Percentiles rank a stretch among this genome's conserved stretches.
These are phyloP conservation scores for Toxostoma redivivum DNA, from an alignment of 2,113 vertebrate species.

Conservation along the genomic window DNA sequence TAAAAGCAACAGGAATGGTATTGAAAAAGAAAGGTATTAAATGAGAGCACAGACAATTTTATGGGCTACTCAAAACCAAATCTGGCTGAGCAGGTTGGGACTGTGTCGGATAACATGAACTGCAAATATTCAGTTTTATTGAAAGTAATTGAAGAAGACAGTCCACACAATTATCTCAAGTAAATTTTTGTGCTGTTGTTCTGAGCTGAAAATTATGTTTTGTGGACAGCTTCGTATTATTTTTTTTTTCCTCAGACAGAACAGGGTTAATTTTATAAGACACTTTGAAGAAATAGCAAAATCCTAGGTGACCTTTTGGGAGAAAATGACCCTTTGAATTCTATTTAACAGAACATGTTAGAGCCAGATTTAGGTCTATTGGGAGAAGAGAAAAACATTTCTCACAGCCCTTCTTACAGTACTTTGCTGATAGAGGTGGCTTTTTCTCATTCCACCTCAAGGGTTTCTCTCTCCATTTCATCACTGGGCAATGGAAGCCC, in stretches of 20 bases:
- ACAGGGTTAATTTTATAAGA: slow-evolving; percentile 5
- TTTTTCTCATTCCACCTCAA: background rate
- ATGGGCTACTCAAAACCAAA: background rate
- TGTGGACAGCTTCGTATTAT: background rate
- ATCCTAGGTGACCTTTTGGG: background rate
- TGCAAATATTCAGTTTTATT: slow-evolving; percentile 66
- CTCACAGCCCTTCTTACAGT: background rate
- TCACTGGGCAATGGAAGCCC: background rate
- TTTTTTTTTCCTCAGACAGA: background rate
- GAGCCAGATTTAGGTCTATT: background rate
- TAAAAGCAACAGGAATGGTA: background rate
- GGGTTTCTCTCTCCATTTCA: background rate
- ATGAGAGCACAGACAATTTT: slow-evolving; percentile 16
- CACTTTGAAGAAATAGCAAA: background rate
- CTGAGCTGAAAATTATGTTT: slow-evolving; percentile 6
- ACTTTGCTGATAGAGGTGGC: background rate
- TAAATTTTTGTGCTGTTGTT: background rate
- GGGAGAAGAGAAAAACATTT: background rate
- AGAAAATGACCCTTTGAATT: background rate
- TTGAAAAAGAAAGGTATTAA: background rate
- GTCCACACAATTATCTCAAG: background rate
- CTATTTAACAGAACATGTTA: background rate
- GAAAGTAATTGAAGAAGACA: slow-evolving; percentile 55
- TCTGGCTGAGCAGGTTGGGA: background rate
- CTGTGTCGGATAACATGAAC: background rate